Evolutionary conservation across 2,888 invertebrate species (phyloP).

Genomic region (Apodemia zela): DNA sequence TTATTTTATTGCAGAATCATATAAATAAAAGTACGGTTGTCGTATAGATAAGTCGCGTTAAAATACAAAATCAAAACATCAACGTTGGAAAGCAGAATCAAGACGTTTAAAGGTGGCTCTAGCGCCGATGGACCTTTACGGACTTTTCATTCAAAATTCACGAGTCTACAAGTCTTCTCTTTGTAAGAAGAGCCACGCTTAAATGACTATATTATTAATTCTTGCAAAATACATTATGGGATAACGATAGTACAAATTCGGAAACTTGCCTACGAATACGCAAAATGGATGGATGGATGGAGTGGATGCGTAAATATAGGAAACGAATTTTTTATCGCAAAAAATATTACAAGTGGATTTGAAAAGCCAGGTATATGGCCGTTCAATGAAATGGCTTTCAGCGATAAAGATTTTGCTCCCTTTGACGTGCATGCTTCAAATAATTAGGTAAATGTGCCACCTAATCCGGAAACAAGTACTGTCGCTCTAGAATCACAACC

Average conservation of each 20-base stretch:
- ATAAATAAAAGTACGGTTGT: too few relatives aligned
- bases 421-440: slow-evolving; percentile 18
- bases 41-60: not conserved
- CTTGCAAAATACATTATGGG: slow-evolving; percentile 33
- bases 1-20: too few relatives aligned
- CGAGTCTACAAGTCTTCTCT: slow-evolving; percentile 31
- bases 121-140: not conserved
- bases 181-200: slow-evolving; percentile 31
- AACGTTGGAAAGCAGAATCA: not conserved
- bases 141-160: slow-evolving; percentile 30
- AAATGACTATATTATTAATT: slow-evolving; percentile 31
- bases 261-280: slow-evolving; percentile 34
- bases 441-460: slow-evolving; percentile 18
- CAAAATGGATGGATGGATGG: slow-evolving; percentile 30
- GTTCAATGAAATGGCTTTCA: slow-evolving; percentile 30
- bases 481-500: slow-evolving; percentile 11
- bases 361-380: slow-evolving; percentile 34
- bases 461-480: slow-evolving; percentile 18
- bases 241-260: slow-evolving; percentile 29
- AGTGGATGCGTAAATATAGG: slow-evolving; percentile 26
- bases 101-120: not conserved
- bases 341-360: slow-evolving; percentile 46
- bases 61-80: not conserved
- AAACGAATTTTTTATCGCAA: slow-evolving; percentile 34
- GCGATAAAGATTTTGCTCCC: slow-evolving; percentile 30